Conservation (phyloP, 2,888 invertebrate genomes). For the Lochmaea crataegi region DNA sequence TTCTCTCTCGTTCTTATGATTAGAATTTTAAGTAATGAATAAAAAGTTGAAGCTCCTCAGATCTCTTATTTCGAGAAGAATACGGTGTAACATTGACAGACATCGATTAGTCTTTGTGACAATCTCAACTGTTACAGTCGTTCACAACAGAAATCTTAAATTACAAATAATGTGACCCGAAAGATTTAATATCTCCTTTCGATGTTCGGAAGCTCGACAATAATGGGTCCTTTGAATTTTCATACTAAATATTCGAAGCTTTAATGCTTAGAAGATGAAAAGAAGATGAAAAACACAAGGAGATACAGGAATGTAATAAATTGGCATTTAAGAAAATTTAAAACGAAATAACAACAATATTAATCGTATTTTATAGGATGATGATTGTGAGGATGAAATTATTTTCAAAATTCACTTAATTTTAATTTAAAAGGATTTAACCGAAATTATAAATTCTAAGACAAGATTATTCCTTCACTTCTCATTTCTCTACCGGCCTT, state of each 20-base stretch:
- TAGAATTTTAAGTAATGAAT: no score
- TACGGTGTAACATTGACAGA: no score
- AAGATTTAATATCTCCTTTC: not conserved
- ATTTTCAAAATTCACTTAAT: no score
- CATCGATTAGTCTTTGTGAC: not conserved
- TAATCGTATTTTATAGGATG: not conserved
- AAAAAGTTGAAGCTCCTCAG: no score
- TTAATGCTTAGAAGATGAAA: not conserved
- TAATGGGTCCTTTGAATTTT: not conserved
- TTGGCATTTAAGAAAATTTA: no score
- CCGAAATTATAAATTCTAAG: no score
- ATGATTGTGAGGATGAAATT: not conserved
- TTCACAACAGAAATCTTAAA: not conserved
- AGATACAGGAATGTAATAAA: not conserved
- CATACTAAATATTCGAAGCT: not conserved
- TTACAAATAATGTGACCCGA: not conserved
- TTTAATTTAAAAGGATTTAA: no score
- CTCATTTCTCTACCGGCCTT: no score
- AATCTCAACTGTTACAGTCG: not conserved
- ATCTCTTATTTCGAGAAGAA: no score
- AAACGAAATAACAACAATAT: not conserved
- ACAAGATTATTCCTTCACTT: no score
- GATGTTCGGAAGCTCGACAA: not conserved
- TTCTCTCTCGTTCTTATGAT: no score
- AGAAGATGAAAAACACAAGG: not conserved